Evolutionary conservation across 2,888 invertebrate species (phyloP), one percentile per base, ranked within the genome.

Genomic region (Entomobrya proxima): DNA sequence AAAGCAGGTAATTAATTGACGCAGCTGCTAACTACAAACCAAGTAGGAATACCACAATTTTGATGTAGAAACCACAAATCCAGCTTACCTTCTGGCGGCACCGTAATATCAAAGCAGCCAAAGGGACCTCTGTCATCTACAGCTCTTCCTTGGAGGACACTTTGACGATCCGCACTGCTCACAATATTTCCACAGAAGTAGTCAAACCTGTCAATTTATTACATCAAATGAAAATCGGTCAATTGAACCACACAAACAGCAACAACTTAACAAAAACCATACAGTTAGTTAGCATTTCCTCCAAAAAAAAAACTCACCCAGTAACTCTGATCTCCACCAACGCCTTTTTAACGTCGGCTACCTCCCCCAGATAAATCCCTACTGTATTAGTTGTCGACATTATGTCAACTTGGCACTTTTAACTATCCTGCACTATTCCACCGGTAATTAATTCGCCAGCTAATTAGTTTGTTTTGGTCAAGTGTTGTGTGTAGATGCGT

Each of bases 21-120:
- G 11, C 24, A 11, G 24, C 2, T 32, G 21, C 30, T 4, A 30
- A 6, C 11, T 50, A 78, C 27, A 55, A n/a, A n/a, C n/a, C n/a
- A n/a, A n/a, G n/a, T n/a, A 55, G 40, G 27, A 74, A 4, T 37
- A 27, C 30, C 11, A 9, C 30, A 11, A 9, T 32, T 64, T 30
- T 32, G 3, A 21, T 5, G 11, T 18, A 40, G 18, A n/a, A 7
- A 35, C n/a, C n/a, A n/a, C n/a, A n/a, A n/a, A 9, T 32, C 32
- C 13, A 40, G 6, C 74, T 40, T 67, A 78, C 76, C 86, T 21
- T 52, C 32, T 0, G 86, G 50, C 1, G 52, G 7, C 30, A 88
- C 30, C 15, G 85, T 50, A 83, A 88, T 44, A 72, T 89, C 89
- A 35, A 85, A 87, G 83, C 88, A 88, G 21, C 88, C 75, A 47